Percentiles rank a stretch among this genome's conserved stretches.
Evolutionary conservation across 2,888 invertebrate species (phyloP).

Genomic region (Catocala fraxini): DNA sequence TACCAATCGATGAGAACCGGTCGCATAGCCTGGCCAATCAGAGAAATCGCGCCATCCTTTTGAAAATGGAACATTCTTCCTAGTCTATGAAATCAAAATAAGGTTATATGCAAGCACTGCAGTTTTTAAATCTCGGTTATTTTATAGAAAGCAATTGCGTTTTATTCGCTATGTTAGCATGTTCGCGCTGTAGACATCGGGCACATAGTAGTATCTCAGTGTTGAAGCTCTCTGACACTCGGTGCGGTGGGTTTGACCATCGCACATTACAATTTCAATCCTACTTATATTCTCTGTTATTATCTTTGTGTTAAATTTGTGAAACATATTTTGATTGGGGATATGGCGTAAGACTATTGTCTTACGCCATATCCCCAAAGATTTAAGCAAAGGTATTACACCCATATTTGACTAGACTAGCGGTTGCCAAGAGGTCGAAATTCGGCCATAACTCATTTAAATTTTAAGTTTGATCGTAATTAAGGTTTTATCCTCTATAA

Average conservation of each 20-base stretch:
- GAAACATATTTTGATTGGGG: constrained; percentile 28
- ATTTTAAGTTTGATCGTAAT: too few relatives aligned
- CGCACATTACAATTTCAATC: constrained; percentile 14
- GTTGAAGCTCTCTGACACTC: constrained; percentile 74
- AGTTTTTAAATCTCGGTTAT: constrained; percentile 7
- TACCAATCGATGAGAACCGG: constrained; percentile 74
- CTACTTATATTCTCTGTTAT: constrained; percentile 6
- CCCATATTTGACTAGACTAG: too few relatives aligned
- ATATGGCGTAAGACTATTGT: too few relatives aligned
- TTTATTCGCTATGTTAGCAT: constrained; percentile 22
- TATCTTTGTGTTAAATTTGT: constrained; percentile 38
- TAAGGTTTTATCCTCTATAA: too few relatives aligned
- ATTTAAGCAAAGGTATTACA: too few relatives aligned
- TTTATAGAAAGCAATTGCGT: constrained; percentile 50
- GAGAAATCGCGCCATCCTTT: constrained; percentile 50
- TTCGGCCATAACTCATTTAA: too few relatives aligned
- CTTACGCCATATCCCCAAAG: too few relatives aligned
- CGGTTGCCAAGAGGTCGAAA: too few relatives aligned
- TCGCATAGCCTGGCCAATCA: constrained; percentile 49
- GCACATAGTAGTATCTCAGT: constrained; percentile 61
- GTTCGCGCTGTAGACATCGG: constrained; percentile 37
- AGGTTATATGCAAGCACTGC: constrained; percentile 14
- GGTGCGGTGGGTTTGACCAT: constrained; percentile 65
- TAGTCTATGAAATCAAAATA: constrained; percentile 34
- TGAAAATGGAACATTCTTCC: constrained; percentile 47